Evolutionary conservation across 2,797 vertebrate genomes (phyloP).

Genomic region (Dicrostonyx torquatus): DNA sequence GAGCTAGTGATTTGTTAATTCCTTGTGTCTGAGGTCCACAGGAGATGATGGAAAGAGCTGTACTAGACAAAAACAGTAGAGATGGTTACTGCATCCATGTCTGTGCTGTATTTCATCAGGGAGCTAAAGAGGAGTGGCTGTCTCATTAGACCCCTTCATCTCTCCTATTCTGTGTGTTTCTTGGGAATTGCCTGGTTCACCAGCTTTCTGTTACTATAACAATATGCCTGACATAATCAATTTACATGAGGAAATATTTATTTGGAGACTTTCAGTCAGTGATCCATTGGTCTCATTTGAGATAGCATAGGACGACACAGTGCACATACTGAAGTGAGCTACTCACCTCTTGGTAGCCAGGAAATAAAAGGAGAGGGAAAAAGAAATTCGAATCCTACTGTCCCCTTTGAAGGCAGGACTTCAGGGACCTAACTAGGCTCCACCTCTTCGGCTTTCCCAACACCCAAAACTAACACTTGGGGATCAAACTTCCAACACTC

Average conservation of each 20-base stretch:
- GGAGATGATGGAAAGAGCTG: conserved; percentile 3
- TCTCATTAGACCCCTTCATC: neutral
- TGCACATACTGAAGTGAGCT: neutral
- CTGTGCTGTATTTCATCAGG: neutral
- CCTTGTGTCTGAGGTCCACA: neutral
- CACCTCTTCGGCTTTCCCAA: neutral
- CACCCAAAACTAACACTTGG: neutral
- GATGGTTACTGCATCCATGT: neutral
- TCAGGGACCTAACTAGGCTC: neutral
- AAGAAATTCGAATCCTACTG: neutral
- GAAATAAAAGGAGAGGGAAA: neutral
- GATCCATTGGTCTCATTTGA: neutral
- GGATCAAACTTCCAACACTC: neutral
- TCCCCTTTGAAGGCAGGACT: neutral
- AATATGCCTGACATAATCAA: neutral
- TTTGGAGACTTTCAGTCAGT: neutral
- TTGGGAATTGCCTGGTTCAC: neutral
- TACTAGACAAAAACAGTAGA: neutral
- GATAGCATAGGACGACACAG: neutral
- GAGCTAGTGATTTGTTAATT: neutral
- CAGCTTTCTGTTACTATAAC: neutral
- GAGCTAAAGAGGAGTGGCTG: neutral
- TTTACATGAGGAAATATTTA: neutral
- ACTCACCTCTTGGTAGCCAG: neutral
- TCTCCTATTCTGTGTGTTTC: neutral